Evolutionary conservation across 2,797 vertebrate genomes (phyloP), one percentile per base, ranked within the genome.

Genomic region (Triplophysa bombifrons): DNA sequence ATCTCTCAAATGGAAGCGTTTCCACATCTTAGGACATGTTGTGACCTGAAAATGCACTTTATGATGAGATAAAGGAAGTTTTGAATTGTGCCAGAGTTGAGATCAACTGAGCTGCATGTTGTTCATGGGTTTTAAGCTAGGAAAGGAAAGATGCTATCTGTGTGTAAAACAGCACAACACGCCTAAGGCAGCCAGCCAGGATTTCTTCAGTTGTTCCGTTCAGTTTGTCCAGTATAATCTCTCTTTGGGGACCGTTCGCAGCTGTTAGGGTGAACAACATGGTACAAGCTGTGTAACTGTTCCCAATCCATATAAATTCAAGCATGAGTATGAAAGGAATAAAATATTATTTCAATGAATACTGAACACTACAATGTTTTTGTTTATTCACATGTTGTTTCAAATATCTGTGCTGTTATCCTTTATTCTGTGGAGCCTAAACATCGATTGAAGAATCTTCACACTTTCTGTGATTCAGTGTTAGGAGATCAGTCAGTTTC

Each of bases 221-320:
- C 55, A 77, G 72, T 78, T 82, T 72, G 72, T 77, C 69, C 71
- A 44, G 78, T 81, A 73, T 63, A 72, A 69, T 79, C 38, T 74
- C 72, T 76, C 63, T 71, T 69, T 55, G 20, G 63, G 56, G 55
- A 74, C 68, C 55, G 8, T 74, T 76, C 30, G 63, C 70, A 85
- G 83, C 76, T 83, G 76, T 78, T 73, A 56, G 71, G 65, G n/a
- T 50, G 82, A 64, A 69, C 71, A 80, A 55, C 30, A 56, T 58
- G 66, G 38, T 30, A 20, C 56, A 53, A 73, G 68, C 55, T 20
- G 20, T 30, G 63, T 44, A 81, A 70, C 56, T 22, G 67, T 64
- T 65, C 41, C 58, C 25, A 73, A 44, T 44, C 46, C 14, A 50
- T 22, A 44, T 20, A 72, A 63, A 72, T 34, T 64, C 7, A 0